These are phyloP conservation scores for Eulemur macaco DNA, from an alignment of 2,113 vertebrate genomes.

Conservation along the genomic window DNA sequence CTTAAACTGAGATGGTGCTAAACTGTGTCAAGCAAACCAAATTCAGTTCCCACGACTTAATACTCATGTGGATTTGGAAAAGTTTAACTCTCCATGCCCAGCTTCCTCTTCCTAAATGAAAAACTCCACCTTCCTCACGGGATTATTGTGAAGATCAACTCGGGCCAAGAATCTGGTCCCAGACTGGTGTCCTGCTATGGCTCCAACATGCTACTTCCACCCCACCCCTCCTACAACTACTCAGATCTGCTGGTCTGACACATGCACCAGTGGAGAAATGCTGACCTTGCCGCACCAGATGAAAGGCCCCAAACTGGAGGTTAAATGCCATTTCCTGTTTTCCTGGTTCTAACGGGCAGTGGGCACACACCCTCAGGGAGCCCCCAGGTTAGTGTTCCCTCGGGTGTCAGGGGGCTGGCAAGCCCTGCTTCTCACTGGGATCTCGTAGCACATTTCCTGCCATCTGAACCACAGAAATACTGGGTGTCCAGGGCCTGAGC, in stretches of 20 bases:
- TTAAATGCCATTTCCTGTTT: not conserved
- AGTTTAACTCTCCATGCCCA: not conserved
- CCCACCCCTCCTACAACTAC: too few species aligned
- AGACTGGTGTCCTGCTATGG: not conserved
- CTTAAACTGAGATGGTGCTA: not conserved
- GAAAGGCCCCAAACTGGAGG: not conserved
- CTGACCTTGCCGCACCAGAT: not conserved
- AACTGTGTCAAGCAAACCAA: not conserved
- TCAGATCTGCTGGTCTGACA: not conserved
- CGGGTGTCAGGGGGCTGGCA: not conserved
- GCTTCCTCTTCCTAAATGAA: not conserved
- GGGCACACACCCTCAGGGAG: rapidly evolving
- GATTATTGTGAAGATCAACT: not conserved
- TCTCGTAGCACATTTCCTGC: not conserved
- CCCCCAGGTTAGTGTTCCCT: not conserved
- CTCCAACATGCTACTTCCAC: not conserved
- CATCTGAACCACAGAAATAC: not conserved
- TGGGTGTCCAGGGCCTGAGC: not conserved
- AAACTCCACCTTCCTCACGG: not conserved
- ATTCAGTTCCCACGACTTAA: not conserved
- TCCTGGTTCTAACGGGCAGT: not conserved
- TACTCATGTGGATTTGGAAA: not conserved
- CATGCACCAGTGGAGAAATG: not conserved
- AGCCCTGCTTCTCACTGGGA: not conserved
- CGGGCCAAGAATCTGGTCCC: not conserved